Evolutionary conservation across 1,140 invertebrate species (phyloP).

Genomic region (Drosophila tani): DNA sequence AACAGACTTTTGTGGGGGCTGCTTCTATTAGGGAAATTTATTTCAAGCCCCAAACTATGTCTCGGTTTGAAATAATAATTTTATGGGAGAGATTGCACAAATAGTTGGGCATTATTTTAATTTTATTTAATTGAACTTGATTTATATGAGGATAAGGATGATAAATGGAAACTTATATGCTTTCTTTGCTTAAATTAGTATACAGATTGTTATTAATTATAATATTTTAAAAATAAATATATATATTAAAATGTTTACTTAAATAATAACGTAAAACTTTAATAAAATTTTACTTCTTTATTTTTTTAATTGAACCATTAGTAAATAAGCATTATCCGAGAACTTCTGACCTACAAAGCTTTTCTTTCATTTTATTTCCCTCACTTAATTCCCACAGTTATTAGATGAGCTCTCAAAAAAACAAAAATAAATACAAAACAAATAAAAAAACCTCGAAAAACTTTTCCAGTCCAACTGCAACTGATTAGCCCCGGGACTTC

Average conservation of each 20-base stretch:
- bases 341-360: constrained; percentile 10
- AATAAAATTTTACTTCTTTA: too few relatives aligned
- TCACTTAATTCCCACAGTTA: constrained; percentile 27
- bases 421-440: background rate
- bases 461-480: constrained; percentile 27
- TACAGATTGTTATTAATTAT: too few relatives aligned
- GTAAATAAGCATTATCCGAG: background rate
- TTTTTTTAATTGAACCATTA: too few relatives aligned
- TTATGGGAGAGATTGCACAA: background rate
- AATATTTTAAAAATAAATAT: too few relatives aligned
- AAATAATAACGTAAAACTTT: too few relatives aligned
- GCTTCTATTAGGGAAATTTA: background rate
- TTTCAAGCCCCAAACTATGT: background rate
- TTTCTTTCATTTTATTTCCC: constrained; percentile 9
- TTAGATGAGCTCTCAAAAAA: constrained; percentile 16
- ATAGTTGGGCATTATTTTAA: background rate
- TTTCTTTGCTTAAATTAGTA: too few relatives aligned
- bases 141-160: background rate
- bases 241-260: too few relatives aligned
- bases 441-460: constrained; percentile 12
- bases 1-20: background rate
- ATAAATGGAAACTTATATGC: background rate
- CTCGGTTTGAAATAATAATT: background rate
- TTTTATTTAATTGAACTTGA: background rate
- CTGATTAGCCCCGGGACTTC: constrained; percentile 41